Conservation (phyloP, 2,113 vertebrate species). For the Neolamprologus cancellatus region DNA sequence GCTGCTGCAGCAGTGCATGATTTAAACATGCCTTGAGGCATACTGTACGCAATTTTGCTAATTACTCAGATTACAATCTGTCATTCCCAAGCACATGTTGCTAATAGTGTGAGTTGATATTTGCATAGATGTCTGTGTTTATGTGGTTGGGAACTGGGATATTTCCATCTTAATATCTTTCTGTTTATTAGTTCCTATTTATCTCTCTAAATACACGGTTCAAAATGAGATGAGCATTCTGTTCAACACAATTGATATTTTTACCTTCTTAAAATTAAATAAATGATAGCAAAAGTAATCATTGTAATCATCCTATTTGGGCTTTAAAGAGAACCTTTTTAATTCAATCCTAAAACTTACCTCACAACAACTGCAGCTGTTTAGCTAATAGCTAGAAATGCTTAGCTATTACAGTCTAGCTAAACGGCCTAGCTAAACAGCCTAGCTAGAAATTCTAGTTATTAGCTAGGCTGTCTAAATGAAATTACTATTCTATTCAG, state of each 20-base stretch:
- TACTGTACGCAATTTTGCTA: constrained; percentile 33
- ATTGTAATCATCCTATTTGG: not conserved
- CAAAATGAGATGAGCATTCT: not conserved
- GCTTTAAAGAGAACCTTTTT: not conserved
- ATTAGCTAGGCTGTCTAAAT: not conserved
- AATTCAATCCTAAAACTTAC: not conserved
- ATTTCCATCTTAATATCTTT: not conserved
- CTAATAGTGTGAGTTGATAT: not conserved
- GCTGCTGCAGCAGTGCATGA: constrained; percentile 11
- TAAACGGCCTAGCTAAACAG: not conserved
- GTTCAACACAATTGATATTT: not conserved
- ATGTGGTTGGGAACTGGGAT: not conserved
- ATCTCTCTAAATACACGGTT: not conserved
- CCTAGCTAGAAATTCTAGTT: not conserved
- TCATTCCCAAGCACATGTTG: constrained; percentile 3
- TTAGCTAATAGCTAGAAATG: not conserved
- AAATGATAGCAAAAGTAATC: not conserved
- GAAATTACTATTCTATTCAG: not conserved
- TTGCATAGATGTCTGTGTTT: not conserved
- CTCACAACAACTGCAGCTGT: not conserved
- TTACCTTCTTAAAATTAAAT: not conserved
- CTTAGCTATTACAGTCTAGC: not conserved
- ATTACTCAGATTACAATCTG: constrained; percentile 51
- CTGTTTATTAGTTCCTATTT: not conserved
- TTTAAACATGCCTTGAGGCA: constrained; percentile 3